Evolutionary conservation across 2,113 vertebrate genomes (phyloP).

Genomic region (Microtus montanus): DNA sequence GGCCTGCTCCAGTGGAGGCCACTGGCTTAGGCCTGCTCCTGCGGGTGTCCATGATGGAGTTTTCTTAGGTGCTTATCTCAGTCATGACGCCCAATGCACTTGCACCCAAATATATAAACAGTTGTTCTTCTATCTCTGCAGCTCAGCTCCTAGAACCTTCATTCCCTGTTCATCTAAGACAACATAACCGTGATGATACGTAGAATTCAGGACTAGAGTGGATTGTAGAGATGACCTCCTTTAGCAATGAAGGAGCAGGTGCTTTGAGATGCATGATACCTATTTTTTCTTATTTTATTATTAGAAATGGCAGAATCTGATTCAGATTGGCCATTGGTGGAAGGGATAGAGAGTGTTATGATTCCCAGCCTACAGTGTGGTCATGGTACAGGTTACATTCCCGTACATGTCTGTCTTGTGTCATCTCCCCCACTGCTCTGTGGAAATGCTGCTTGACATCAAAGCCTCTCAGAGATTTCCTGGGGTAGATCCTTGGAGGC

Average conservation of each 20-base stretch:
- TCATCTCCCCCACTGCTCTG: accelerated
- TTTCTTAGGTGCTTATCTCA: neutral
- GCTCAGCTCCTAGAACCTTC: neutral
- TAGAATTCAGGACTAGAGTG: neutral
- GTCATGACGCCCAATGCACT: neutral
- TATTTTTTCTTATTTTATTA: neutral
- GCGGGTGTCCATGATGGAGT: neutral
- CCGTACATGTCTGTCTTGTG: accelerated
- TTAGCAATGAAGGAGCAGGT: neutral
- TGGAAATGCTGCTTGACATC: neutral
- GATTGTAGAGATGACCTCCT: neutral
- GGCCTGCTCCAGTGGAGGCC: too few relatives aligned
- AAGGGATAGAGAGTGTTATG: too few relatives aligned
- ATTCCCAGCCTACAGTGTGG: neutral
- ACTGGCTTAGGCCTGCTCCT: too few relatives aligned
- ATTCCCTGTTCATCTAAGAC: neutral
- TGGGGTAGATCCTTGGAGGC: neutral
- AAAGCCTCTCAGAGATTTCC: neutral
- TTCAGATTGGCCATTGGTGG: neutral
- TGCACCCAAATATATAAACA: neutral
- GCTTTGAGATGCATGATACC: neutral
- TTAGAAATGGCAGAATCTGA: neutral
- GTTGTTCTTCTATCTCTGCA: neutral
- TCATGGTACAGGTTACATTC: too few relatives aligned
- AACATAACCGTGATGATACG: neutral